These are phyloP conservation scores for Endomychus coccineus DNA, from an alignment of 2,888 invertebrate species.

Conservation along the genomic window DNA sequence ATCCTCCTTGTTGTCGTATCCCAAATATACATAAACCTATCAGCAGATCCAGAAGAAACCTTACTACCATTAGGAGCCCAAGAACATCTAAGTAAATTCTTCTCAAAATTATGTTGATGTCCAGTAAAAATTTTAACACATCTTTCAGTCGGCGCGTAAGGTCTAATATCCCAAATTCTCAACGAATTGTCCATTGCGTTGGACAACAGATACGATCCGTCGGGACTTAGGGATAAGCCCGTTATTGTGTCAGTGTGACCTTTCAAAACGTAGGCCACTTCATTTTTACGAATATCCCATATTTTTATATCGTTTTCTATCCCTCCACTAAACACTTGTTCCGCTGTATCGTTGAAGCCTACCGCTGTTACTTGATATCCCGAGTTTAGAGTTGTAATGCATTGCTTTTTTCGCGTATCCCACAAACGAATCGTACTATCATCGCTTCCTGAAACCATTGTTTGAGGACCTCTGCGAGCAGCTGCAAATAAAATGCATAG, in stretches of 20 bases:
- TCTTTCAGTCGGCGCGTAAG: constrained; percentile 82
- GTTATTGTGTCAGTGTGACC: constrained; percentile 97
- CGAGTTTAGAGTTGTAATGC: constrained; percentile 64
- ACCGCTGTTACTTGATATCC: constrained; percentile 77
- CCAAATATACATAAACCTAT: constrained; percentile 95
- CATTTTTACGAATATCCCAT: constrained; percentile 92
- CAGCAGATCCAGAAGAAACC: constrained; percentile 88
- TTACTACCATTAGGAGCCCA: constrained; percentile 93
- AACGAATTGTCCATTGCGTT: constrained; percentile 97
- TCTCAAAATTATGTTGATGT: constrained; percentile 96
- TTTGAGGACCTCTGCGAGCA: constrained; percentile 80
- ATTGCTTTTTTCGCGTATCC: constrained; percentile 86
- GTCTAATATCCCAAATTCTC: constrained; percentile 93
- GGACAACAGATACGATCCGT: constrained; percentile 84
- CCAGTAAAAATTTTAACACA: constrained; percentile 38
- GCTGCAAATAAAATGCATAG: constrained; percentile 45
- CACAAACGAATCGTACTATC: constrained; percentile 88
- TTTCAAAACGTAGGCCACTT: constrained; percentile 72
- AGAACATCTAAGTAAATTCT: constrained; percentile 85
- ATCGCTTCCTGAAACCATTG: constrained; percentile 90
- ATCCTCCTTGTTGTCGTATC: constrained; percentile 88
- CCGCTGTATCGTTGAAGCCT: constrained; percentile 91
- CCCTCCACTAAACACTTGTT: constrained; percentile 90
- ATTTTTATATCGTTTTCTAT: constrained; percentile 97
- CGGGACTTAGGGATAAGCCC: constrained; percentile 73